A percentile compares a stretch with the other conserved stretches of the same genome.
Evolutionary conservation across 2,888 invertebrate genomes (phyloP).

Genomic region (Tenthredo livida): DNA sequence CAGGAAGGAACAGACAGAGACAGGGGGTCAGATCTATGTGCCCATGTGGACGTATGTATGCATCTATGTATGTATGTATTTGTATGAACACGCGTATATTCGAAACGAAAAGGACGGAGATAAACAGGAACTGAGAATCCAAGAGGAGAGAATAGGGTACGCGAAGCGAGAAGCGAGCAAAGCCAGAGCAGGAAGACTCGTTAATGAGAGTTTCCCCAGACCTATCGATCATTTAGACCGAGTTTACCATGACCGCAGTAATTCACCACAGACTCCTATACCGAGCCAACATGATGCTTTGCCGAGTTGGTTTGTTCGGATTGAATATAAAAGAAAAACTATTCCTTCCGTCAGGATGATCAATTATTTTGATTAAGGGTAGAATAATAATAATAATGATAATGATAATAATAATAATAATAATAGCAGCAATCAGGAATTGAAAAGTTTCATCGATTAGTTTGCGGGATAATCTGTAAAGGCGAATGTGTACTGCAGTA

Average conservation of each 20-base stretch:
- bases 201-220: slow-evolving; percentile 70
- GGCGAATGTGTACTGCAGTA: not conserved
- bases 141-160: not conserved
- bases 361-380: not conserved
- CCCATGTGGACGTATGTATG: not conserved
- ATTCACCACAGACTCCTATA: slow-evolving; percentile 58
- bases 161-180: slow-evolving; percentile 52
- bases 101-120: not conserved
- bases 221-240: slow-evolving; percentile 68
- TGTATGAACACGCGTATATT: not conserved
- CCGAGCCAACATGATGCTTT: slow-evolving; percentile 34
- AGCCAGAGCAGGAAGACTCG: slow-evolving; percentile 66
- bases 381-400: not conserved
- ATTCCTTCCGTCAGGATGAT: not conserved
- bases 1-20: slow-evolving; percentile 51
- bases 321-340: not conserved
- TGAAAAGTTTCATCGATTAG: not conserved
- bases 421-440: not conserved
- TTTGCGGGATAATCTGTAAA: not conserved
- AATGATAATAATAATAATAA: not conserved
- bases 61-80: not conserved
- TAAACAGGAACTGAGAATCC: slow-evolving; percentile 20
- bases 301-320: not conserved
- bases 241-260: slow-evolving; percentile 51
- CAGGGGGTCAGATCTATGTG: slow-evolving; percentile 15